phyloP scores from a whole-genome alignment of 2,888 invertebrate genomes.

The Ernsta delagoae region DNA sequence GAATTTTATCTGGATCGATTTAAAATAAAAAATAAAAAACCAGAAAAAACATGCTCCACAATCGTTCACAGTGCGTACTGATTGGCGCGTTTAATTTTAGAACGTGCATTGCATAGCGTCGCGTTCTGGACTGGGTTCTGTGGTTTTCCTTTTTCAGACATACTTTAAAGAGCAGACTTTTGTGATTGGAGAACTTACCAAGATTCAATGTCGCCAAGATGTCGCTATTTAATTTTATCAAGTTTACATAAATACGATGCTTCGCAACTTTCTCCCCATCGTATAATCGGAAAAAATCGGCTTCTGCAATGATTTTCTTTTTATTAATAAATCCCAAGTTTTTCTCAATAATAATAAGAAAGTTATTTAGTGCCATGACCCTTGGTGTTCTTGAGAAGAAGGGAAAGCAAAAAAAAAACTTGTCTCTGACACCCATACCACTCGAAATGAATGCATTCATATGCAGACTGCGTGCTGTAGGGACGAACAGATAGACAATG shows the following conservation, averaged over 20 bases:
- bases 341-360: no score
- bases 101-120: conserved; percentile 47
- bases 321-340: no score
- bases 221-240: neutral
- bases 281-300: no score
- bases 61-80: conserved; percentile 15
- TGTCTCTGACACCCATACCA: conserved; percentile 20
- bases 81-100: conserved; percentile 56
- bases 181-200: conserved; percentile 5
- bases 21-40: neutral
- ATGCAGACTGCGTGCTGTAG: conserved; percentile 48
- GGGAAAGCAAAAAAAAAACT: conserved; percentile 36
- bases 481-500: conserved; percentile 36
- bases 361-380: neutral
- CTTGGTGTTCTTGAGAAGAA: conserved; percentile 12
- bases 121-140: conserved; percentile 43
- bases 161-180: conserved; percentile 21
- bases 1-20: neutral
- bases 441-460: conserved; percentile 54
- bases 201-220: neutral
- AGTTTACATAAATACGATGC: neutral
- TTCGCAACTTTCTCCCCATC: no score
- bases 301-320: no score
- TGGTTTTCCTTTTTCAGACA: conserved; percentile 52
- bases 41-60: conserved; percentile 10